Conservation (phyloP, 1,140 invertebrate genomes). For the Nomia melanderi region DNA sequence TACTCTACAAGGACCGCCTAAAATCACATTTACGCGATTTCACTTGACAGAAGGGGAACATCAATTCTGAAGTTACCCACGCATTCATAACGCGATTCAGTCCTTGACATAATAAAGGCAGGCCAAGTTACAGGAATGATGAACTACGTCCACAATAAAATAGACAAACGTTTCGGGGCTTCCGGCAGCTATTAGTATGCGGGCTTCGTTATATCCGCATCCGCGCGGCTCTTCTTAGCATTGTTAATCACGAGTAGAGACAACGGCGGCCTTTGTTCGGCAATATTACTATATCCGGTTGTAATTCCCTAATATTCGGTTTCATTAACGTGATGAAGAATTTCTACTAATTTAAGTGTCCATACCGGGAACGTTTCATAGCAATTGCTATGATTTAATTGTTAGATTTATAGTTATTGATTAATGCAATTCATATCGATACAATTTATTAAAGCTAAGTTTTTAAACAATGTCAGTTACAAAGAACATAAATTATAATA, state of each 20-base stretch:
- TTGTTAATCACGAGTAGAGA: conserved; percentile 62
- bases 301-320: conserved; percentile 35
- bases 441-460: no score
- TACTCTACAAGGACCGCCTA: neutral
- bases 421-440: neutral
- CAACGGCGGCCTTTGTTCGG: conserved; percentile 54
- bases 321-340: conserved; percentile 26
- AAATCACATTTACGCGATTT: neutral
- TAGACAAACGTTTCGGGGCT: conserved; percentile 66
- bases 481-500: no score
- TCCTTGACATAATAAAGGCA: conserved; percentile 45
- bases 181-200: conserved; percentile 76
- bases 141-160: conserved; percentile 51
- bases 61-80: neutral
- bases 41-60: no score
- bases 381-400: neutral
- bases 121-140: conserved; percentile 20
- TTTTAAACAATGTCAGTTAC: no score
- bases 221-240: conserved; percentile 61
- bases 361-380: neutral
- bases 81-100: conserved; percentile 19
- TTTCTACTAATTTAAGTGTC: neutral
- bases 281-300: conserved; percentile 68
- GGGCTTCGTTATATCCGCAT: conserved; percentile 72
- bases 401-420: neutral